Conservation (phyloP, 2,888 invertebrate genomes). For the Tinea trinotella region DNA sequence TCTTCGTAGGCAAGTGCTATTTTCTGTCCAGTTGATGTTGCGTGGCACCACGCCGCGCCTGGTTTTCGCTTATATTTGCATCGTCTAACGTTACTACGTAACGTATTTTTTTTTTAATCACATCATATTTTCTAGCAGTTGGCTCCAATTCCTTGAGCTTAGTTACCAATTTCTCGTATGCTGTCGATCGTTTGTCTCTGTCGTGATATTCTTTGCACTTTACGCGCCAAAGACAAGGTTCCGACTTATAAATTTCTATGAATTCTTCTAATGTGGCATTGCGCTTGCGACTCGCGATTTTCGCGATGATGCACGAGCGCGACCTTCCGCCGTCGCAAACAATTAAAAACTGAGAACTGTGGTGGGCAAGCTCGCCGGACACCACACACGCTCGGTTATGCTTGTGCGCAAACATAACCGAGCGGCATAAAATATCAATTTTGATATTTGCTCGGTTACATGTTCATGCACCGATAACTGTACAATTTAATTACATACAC, state of each 20-base stretch:
- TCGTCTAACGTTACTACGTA: too few relatives aligned
- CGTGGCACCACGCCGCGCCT: too few relatives aligned
- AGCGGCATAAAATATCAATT: conserved; percentile 22
- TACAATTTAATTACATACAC: too few relatives aligned
- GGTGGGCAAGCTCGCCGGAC: conserved; percentile 22
- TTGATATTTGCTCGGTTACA: too few relatives aligned
- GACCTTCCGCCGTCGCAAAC: conserved; percentile 4
- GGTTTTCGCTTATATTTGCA: too few relatives aligned
- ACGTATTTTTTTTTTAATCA: too few relatives aligned
- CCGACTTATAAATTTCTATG: background rate
- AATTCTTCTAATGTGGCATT: conserved; percentile 10
- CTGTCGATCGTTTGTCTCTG: conserved; percentile 21
- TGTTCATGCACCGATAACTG: too few relatives aligned
- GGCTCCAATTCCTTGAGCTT: too few relatives aligned
- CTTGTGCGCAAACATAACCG: conserved; percentile 22
- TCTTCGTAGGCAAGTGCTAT: too few relatives aligned
- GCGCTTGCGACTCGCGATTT: conserved; percentile 8
- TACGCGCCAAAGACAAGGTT: conserved; percentile 17
- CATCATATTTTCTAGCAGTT: too few relatives aligned
- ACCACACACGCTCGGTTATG: conserved; percentile 23
- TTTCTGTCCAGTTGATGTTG: too few relatives aligned
- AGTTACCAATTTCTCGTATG: too few relatives aligned
- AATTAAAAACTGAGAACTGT: background rate
- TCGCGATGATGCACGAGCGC: background rate
- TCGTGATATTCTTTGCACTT: conserved; percentile 22